Conservation (phyloP, 2,797 vertebrate species). For the Catharus ustulatus region DNA sequence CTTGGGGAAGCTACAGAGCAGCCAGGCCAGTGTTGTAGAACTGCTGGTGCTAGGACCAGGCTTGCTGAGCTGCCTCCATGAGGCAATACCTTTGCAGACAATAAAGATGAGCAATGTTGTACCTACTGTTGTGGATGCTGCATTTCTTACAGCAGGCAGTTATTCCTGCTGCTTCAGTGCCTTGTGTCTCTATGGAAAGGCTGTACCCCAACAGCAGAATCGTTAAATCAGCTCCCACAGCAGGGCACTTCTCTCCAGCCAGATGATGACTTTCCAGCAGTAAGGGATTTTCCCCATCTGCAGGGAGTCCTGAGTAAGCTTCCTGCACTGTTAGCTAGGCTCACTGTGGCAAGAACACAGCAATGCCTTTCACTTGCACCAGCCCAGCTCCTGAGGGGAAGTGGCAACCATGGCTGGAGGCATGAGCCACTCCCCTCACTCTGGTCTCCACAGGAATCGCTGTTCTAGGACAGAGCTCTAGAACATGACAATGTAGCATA, state of each 20-base stretch:
- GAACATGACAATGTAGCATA: neutral
- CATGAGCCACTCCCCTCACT: neutral
- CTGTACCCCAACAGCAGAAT: neutral
- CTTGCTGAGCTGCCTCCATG: neutral
- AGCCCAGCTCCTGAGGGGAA: neutral
- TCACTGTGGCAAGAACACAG: neutral
- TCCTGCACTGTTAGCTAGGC: neutral
- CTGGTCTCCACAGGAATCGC: rapidly evolving
- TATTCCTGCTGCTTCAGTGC: neutral
- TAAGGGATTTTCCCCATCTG: no score
- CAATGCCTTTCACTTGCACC: no score
- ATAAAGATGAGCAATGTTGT: neutral
- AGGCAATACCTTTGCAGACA: neutral
- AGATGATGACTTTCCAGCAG: neutral
- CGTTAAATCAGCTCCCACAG: neutral
- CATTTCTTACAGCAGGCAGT: neutral
- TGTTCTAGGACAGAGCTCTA: neutral
- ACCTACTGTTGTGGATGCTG: neutral
- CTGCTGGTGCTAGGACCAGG: neutral
- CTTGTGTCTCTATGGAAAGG: neutral
- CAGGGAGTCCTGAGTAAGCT: neutral
- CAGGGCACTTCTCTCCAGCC: neutral
- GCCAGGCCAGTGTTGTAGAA: neutral
- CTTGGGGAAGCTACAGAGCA: neutral
- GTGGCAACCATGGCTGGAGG: rapidly evolving